phyloP scores from a whole-genome alignment of 1,140 invertebrate species.

The Bombus breviceps region DNA sequence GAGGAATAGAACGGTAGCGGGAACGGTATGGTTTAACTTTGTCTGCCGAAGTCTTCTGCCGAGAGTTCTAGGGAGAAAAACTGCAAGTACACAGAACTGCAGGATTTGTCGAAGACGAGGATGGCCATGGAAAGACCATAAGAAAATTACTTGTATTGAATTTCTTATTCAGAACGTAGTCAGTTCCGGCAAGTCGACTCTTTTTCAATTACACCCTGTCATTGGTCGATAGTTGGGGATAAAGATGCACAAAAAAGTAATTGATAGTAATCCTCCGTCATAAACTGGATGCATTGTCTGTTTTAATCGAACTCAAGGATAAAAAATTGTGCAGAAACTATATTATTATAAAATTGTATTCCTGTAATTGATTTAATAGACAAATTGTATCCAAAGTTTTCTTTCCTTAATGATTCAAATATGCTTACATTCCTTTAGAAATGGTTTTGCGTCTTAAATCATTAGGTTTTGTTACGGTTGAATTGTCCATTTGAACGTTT shows the following conservation, averaged over 20 bases:
- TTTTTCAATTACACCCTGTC: slow-evolving; percentile 34
- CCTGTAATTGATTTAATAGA: too few relatives aligned
- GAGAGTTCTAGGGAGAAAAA: slow-evolving; percentile 22
- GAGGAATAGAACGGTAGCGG: slow-evolving; percentile 30
- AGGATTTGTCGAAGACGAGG: slow-evolving; percentile 60
- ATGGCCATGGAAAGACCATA: slow-evolving; percentile 71
- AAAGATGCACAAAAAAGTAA: slow-evolving; percentile 53
- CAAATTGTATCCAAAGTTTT: too few relatives aligned
- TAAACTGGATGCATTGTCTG: slow-evolving; percentile 29
- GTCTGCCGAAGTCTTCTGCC: slow-evolving; percentile 30
- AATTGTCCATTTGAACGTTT: too few relatives aligned
- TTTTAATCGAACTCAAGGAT: not conserved
- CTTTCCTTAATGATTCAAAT: too few relatives aligned
- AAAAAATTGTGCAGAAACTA: too few relatives aligned
- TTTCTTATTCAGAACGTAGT: slow-evolving; percentile 73
- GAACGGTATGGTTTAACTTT: slow-evolving; percentile 38
- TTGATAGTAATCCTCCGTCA: slow-evolving; percentile 49
- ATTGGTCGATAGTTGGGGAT: slow-evolving; percentile 52
- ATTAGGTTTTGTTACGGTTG: too few relatives aligned
- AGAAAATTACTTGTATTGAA: slow-evolving; percentile 79
- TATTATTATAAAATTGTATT: too few relatives aligned
- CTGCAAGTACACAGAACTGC: slow-evolving; percentile 46
- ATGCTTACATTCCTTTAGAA: too few relatives aligned
- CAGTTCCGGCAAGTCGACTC: slow-evolving; percentile 49
- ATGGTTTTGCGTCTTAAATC: too few relatives aligned